Evolutionary conservation across 2,113 vertebrate species (phyloP), one percentile per base, ranked within the genome.

Genomic region (Corythaeola cristata): DNA sequence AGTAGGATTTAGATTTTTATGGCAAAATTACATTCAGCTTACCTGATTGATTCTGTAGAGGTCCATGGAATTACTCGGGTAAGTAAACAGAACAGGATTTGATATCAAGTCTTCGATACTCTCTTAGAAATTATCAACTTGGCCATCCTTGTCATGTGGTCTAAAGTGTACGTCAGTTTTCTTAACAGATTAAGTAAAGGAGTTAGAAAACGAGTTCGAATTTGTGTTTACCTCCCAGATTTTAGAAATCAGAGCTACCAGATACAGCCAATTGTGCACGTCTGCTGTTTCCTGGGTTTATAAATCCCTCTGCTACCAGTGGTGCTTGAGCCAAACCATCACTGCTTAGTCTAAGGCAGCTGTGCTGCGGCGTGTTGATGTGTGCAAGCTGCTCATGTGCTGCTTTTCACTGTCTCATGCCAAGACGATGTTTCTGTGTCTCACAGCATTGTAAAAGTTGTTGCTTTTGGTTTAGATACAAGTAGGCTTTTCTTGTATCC

Each of bases 351-450:
- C 37, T 21, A 8, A 69, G 67, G 72, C 60, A 79, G n/a, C 33
- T 4, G 0, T 44, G 67, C 49, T 67, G 32, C 4, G 0, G 14
- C 5, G 23, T 27, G 28, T 44, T 78, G 8, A 24, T 44, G 9
- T 18, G 35, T 67, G 58, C 68, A n/a, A 53, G 33, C 30, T 68
- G 49, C 35, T 37, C 9, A 15, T 12, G 33, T 41, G 37, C 44
- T 59, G 49, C 32, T 28, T 67, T 63, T 67, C 2, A 0, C 44
- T 55, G 0, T 47, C 37, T 72, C 15, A 3, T 16, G 21, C 9
- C 30, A 20, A 14, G 39, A 22, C 53, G 67, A 5, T 76, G 39
- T 23, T 93, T 30, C 44, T 59, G 14, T 16, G 16, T 68, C 39
- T 30, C 35, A 17, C 50, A 39, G 44, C 19, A 12, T 12, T 72